phyloP scores from a whole-genome alignment of 2,797 vertebrate species.

The Catamblyrhynchus diadema region DNA sequence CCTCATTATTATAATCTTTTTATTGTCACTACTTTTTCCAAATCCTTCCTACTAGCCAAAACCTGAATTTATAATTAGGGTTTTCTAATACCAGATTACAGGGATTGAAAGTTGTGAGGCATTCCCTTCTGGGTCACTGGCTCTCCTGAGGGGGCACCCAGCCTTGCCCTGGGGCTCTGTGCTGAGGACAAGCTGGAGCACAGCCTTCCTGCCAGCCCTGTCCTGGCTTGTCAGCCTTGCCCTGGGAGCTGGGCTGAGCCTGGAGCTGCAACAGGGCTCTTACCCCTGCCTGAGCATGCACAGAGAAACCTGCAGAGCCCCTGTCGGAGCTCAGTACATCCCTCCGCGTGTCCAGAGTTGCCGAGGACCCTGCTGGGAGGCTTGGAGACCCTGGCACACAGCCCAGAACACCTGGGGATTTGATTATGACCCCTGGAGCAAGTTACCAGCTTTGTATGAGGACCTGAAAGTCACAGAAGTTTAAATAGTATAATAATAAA shows the following conservation, averaged over 20 bases:
- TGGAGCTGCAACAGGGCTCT: neutral
- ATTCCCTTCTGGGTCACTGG: slow-evolving; percentile 19
- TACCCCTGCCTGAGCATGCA: neutral
- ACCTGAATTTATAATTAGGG: neutral
- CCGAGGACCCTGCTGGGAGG: too few species aligned
- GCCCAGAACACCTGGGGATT: too few species aligned
- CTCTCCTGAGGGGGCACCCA: neutral
- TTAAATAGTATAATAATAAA: too few species aligned
- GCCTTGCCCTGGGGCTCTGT: neutral
- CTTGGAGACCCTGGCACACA: too few species aligned
- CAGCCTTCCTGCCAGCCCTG: accelerated
- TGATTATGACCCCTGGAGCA: too few species aligned
- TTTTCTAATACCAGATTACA: neutral
- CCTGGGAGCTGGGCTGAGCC: accelerated
- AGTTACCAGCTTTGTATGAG: too few species aligned
- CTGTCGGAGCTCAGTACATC: too few species aligned
- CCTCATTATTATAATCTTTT: neutral
- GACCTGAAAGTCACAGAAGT: too few species aligned
- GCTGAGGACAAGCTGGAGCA: neutral
- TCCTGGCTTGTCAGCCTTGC: neutral
- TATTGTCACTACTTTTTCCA: neutral
- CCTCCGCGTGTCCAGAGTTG: too few species aligned
- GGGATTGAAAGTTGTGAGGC: neutral
- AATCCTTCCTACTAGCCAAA: neutral
- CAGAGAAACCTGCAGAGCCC: neutral